Evolutionary conservation across 2,113 vertebrate species (phyloP).

Genomic region (Apeltes quadracus): DNA sequence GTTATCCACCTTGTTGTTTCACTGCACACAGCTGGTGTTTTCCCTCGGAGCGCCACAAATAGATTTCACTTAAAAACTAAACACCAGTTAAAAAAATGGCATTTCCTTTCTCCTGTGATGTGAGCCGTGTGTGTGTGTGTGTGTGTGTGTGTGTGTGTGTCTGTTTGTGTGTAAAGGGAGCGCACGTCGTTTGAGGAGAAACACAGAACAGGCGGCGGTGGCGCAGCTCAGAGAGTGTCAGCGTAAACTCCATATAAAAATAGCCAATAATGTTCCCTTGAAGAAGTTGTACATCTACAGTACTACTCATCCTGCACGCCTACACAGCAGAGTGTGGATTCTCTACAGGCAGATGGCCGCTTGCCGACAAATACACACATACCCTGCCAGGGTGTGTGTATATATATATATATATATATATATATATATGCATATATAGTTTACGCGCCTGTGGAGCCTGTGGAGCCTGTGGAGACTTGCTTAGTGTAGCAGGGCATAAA

Average conservation of each 20-base stretch:
- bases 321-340: constrained; percentile 64
- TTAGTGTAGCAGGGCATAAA: constrained; percentile 30
- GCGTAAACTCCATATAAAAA: constrained; percentile 69
- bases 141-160: neutral
- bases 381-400: neutral
- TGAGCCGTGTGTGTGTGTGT: constrained; percentile 4
- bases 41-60: constrained; percentile 31
- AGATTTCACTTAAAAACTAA: constrained; percentile 51
- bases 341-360: constrained; percentile 31
- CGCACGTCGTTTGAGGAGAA: constrained; percentile 30
- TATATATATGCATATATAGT: neutral
- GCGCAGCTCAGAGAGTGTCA: constrained; percentile 49
- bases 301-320: constrained; percentile 74
- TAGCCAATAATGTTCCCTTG: constrained; percentile 68
- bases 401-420: neutral
- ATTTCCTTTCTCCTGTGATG: constrained; percentile 51
- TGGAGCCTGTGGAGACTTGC: constrained; percentile 37
- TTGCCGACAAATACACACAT: constrained; percentile 13
- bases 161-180: neutral
- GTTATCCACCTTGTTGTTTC: constrained; percentile 29
- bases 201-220: constrained; percentile 20
- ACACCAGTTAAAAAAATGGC: constrained; percentile 50
- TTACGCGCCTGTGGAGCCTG: constrained; percentile 39
- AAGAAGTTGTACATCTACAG: constrained; percentile 62
- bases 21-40: constrained; percentile 35